Base-by-base conservation (phyloP, 2,888 invertebrate species). In the Syritta pipiens region DNA sequence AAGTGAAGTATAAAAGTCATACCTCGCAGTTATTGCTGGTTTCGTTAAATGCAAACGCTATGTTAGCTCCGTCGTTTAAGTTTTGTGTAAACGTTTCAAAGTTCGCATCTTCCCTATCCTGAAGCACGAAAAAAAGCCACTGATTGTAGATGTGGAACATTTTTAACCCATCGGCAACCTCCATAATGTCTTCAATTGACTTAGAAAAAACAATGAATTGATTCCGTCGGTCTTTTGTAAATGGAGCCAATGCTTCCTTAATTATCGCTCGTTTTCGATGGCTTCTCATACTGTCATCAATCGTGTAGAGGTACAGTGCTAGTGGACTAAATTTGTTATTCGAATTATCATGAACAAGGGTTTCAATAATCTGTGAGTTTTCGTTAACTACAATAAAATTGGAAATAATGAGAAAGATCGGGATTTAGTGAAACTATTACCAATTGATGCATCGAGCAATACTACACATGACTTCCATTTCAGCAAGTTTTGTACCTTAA, bases 101-200 rank as follows among this genome's bases (percentile, higher is more conserved):
- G 81, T 85, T 85, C 6, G 83, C 81, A 3, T 89, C 88, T 2
- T 87, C 87, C 0, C 83, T 84, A 63, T 90, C 92, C 67, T 94
- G 93, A 0, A 93, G 90, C 53, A 95, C 89, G 30, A 95, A 90
- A 85, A 94, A 96, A n/a, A 96, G 86, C 96, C 96, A 96, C 85
- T 96, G 95, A 79, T 93, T 94, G 83, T 90, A 90, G 0, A 94
- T 93, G 83, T 93, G 91, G 0, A 94, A 92, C 90, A 96, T 91
- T 30, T 90, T 89, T 51, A 93, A 87, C 0, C 91, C 89, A 42
- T 93, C 92, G 0, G 94, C 94, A 2, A 92, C 91, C 84, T 94
- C 93, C 84, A 94, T 92, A 81, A 95, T 90, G 0, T 91, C 91
- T 9, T 91, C 90, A 53, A 86, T 83, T 10, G 86, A 87, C 68